Conservation (phyloP, 2,888 invertebrate species). For the Bhutanitis thaidina region DNA sequence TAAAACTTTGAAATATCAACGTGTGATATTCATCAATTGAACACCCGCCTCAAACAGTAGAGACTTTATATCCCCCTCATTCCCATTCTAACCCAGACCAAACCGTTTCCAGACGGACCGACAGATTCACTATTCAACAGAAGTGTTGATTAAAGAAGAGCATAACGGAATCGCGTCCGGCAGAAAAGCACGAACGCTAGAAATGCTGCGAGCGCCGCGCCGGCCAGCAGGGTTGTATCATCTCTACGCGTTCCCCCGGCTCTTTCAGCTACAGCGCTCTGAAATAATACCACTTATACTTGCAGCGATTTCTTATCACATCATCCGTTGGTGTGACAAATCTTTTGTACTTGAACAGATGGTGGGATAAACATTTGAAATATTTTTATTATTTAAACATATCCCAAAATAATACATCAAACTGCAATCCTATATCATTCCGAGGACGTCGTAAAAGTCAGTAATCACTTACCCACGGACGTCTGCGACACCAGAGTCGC, state of each 20-base stretch:
- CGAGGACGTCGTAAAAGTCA: too few species aligned
- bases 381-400: too few species aligned
- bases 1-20: too few species aligned
- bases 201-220: conserved; percentile 65
- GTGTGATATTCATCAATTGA: too few species aligned
- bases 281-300: conserved; percentile 26
- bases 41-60: neutral
- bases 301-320: too few species aligned
- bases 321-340: too few species aligned
- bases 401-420: too few species aligned
- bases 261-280: conserved; percentile 69
- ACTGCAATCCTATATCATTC: too few species aligned
- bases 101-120: neutral
- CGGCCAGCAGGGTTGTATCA: conserved; percentile 61
- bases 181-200: conserved; percentile 66
- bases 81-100: neutral
- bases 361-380: too few species aligned
- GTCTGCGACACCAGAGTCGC: too few species aligned
- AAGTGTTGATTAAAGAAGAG: conserved; percentile 41
- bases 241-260: conserved; percentile 62
- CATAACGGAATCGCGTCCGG: conserved; percentile 57
- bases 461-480: too few species aligned
- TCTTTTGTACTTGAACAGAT: too few species aligned
- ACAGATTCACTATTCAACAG: neutral
- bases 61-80: neutral